Evolutionary conservation across 2,113 vertebrate genomes (phyloP).

Genomic region (Atherinomorus stipes): DNA sequence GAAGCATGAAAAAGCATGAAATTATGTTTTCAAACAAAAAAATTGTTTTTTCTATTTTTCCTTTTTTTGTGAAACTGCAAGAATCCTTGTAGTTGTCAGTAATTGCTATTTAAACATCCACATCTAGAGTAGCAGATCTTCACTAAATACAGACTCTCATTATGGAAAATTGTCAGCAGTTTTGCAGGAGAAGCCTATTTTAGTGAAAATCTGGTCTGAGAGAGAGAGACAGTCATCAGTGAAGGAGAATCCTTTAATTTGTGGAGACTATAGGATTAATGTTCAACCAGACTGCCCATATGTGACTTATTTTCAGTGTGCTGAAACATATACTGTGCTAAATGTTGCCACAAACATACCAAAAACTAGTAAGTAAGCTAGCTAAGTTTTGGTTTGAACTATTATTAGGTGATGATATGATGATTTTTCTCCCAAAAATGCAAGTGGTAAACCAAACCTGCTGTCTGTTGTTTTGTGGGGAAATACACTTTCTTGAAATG

Average conservation of each 20-base stretch:
- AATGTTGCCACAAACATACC: constrained; percentile 65
- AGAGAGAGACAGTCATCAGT: constrained; percentile 46
- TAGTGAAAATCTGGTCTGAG: constrained; percentile 57
- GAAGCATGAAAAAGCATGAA: constrained; percentile 76
- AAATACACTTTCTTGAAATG: constrained; percentile 51
- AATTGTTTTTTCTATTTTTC: constrained; percentile 27
- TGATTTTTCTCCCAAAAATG: constrained; percentile 75
- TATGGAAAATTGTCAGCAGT: constrained; percentile 63
- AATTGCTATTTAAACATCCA: constrained; percentile 61
- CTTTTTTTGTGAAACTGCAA: constrained; percentile 36
- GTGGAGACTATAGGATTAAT: constrained; percentile 77
- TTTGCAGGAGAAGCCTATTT: constrained; percentile 60
- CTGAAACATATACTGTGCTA: constrained; percentile 70
- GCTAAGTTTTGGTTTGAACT: constrained; percentile 73
- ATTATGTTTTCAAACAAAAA: constrained; percentile 79
- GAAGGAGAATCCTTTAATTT: constrained; percentile 74
- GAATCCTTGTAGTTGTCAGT: constrained; percentile 40
- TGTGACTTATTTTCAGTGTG: constrained; percentile 81
- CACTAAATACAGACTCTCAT: constrained; percentile 34
- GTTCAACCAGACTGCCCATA: constrained; percentile 73
- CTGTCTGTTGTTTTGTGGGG: constrained; percentile 61
- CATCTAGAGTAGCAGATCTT: constrained; percentile 27
- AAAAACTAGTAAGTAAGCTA: constrained; percentile 43
- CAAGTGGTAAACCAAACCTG: constrained; percentile 62
- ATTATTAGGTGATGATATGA: constrained; percentile 85